Percentiles rank a stretch among this genome's conserved stretches.
Evolutionary conservation across 1,140 invertebrate species (phyloP).

Genomic region (Euschistus heros): DNA sequence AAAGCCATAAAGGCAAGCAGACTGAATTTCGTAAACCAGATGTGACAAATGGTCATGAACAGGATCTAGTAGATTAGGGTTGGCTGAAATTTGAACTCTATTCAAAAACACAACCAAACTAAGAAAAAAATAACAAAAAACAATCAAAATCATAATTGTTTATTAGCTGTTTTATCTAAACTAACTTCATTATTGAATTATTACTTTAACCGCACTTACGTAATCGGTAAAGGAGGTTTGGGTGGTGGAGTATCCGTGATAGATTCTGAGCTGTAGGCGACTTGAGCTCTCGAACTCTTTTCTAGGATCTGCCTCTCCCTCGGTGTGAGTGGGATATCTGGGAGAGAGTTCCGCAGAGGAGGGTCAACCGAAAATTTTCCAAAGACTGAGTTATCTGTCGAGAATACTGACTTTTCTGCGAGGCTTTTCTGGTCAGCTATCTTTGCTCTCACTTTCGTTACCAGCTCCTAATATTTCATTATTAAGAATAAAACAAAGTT

Average conservation of each 20-base stretch:
- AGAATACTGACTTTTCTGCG: neutral
- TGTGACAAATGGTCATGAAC: too few species aligned
- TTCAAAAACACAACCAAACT: neutral
- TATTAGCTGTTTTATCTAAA: too few species aligned
- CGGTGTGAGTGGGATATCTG: conserved; percentile 73
- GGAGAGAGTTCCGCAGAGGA: conserved; percentile 52
- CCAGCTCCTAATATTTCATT: neutral
- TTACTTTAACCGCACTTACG: conserved; percentile 39
- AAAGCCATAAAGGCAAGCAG: too few species aligned
- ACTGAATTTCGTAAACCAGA: too few species aligned
- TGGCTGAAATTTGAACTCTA: too few species aligned
- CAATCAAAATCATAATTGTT: too few species aligned
- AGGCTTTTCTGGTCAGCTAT: conserved; percentile 3
- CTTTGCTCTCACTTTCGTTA: conserved; percentile 11
- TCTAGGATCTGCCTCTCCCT: conserved; percentile 58
- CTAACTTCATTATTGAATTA: neutral
- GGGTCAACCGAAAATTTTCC: conserved; percentile 26
- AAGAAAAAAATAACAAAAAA: neutral
- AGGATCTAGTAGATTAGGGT: too few species aligned
- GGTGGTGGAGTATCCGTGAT: conserved; percentile 56
- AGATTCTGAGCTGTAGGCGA: conserved; percentile 19
- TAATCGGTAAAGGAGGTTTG: conserved; percentile 71
- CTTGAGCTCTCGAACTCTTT: conserved; percentile 39
- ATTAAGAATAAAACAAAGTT: too few species aligned
- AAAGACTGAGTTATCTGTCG: neutral